Conservation (phyloP, 1,140 invertebrate genomes). For the Aphidius gifuensis region DNA sequence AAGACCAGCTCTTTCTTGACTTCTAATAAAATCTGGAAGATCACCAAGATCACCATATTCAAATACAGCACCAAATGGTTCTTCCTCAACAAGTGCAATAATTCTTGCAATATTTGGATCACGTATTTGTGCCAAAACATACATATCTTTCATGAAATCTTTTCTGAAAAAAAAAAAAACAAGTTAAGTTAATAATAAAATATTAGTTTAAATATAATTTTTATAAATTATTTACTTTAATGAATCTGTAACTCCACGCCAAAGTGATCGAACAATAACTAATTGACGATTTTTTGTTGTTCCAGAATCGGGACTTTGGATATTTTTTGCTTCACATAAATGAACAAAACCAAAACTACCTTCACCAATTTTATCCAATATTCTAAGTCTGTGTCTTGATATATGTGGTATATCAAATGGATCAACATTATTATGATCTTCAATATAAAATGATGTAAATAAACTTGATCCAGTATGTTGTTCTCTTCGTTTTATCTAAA, state of each 20-base stretch:
- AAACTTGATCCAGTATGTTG: constrained; percentile 56
- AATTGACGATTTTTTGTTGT: constrained; percentile 64
- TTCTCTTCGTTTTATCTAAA: constrained; percentile 61
- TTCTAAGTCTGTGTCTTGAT: constrained; percentile 76
- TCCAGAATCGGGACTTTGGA: constrained; percentile 59
- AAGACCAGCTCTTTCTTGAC: constrained; percentile 43
- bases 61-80: constrained; percentile 80
- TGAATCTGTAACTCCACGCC: constrained; percentile 66
- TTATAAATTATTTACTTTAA: constrained; percentile 48
- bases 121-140: constrained; percentile 73
- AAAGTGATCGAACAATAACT: constrained; percentile 72
- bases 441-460: constrained; percentile 58
- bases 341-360: constrained; percentile 86
- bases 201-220: constrained; percentile 11
- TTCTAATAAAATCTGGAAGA: constrained; percentile 72
- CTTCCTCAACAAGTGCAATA: constrained; percentile 77
- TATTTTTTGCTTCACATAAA: constrained; percentile 70
- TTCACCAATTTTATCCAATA: constrained; percentile 83
- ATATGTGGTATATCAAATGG: constrained; percentile 53
- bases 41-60: constrained; percentile 84
- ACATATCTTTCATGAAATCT: constrained; percentile 83
- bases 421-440: constrained; percentile 30
- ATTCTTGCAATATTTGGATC: constrained; percentile 82
- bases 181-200: background rate
- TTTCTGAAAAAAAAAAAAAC: constrained; percentile 58